Evolutionary conservation across 1,140 invertebrate genomes (phyloP), one percentile per base, ranked within the genome.

Genomic region (Hormaphis cornu): DNA sequence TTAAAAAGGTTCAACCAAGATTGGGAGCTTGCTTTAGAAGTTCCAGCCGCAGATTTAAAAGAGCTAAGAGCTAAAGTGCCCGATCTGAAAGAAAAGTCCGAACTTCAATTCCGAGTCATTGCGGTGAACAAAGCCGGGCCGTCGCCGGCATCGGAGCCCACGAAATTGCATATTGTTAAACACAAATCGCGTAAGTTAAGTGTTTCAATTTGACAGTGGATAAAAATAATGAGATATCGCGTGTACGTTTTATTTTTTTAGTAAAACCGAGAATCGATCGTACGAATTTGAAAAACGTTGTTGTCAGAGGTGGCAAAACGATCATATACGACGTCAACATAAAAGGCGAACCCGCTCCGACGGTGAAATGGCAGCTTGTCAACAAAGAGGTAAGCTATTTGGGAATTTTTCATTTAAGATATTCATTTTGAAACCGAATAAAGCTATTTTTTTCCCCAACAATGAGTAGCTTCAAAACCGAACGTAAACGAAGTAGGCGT

Each of bases 251-350:
- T 12, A 22, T 16, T 6, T 58, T 80, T 81, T 63, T 75, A 93
- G 91, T 96, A 77, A 95, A 96, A 81, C 95, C 95, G n/a, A 89
- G 91, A 77, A 97, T 98, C 77, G 93, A 97, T 77, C 85, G 93
- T 73, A 95, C 93, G 1, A 94, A 95, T 76, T 81, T 98, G 70
- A 94, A 96, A 80, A 88, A 92, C 35, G 85, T 97, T 63, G 86
- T 88, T 2, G 89, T 95, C 1, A 86, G 91, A 74, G 91, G 91
- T 71, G 95, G 95, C 26, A 96, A 98, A 77, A 83, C 86, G 1
- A 88, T 98, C 56, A 90, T 93, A 78, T 91, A 95, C 75, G 91
- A 96, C 77, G 85, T 98, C 8, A 95, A 98, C 76, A 89, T 97
- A 53, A 87, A 86, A 71, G 97, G 95, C 73, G 93, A 97, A 82